A percentile compares a stretch with the other conserved stretches of the same genome.
Conservation (phyloP, 2,888 invertebrate species). For the Megastigmus dorsalis region DNA sequence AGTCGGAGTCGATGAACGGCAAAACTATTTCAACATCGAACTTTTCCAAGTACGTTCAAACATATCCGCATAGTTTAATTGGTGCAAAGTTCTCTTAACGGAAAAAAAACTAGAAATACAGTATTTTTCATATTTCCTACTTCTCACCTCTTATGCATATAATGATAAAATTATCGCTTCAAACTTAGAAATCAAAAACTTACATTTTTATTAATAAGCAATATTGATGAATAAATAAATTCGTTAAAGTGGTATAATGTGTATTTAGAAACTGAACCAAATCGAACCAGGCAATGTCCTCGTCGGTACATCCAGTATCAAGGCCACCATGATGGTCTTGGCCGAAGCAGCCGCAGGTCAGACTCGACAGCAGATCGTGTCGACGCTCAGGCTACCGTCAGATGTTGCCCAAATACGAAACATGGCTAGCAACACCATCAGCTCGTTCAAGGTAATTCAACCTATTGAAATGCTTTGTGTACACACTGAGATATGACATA, state of each 20-base stretch:
- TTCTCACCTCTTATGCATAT: background rate
- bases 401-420: constrained; percentile 63
- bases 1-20: constrained; percentile 38
- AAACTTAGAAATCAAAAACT: background rate
- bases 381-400: constrained; percentile 77
- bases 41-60: constrained; percentile 74
- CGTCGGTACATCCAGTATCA: constrained; percentile 82
- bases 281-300: constrained; percentile 77
- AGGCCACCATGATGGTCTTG: constrained; percentile 79
- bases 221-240: background rate
- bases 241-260: background rate
- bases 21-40: constrained; percentile 78
- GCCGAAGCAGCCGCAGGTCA: constrained; percentile 79
- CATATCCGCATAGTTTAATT: no score
- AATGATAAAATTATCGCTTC: background rate
- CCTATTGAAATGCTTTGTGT: no score
- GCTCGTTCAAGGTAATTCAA: constrained; percentile 71
- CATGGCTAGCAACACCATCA: constrained; percentile 59
- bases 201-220: background rate
- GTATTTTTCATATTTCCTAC: no score
- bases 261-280: constrained; percentile 28
- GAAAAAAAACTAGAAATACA: no score
- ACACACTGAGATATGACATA: no score
- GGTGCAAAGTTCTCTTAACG: no score
- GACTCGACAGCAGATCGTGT: constrained; percentile 78